Evolutionary conservation across 2,888 invertebrate species (phyloP).

Genomic region (Piscicola geometra): DNA sequence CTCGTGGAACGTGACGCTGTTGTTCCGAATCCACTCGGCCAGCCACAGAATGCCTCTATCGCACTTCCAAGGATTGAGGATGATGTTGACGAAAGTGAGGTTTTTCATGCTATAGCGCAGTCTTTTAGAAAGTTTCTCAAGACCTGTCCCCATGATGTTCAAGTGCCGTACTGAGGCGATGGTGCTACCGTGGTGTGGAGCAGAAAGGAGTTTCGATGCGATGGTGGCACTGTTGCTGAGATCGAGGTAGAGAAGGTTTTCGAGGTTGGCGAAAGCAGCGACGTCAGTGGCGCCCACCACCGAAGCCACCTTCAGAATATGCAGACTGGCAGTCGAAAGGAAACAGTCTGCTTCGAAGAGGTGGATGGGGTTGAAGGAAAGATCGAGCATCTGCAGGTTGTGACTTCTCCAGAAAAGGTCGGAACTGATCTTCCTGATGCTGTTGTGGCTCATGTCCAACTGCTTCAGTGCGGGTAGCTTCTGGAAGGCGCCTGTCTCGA

Average conservation of each 20-base stretch:
- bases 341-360: constrained; percentile 39
- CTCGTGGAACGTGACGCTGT: constrained; percentile 56
- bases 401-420: constrained; percentile 35
- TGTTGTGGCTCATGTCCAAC: constrained; percentile 42
- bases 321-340: constrained; percentile 40
- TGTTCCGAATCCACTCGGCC: constrained; percentile 62
- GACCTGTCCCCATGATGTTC: constrained; percentile 65
- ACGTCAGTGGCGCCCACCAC: constrained; percentile 32
- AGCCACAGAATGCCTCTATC: constrained; percentile 54
- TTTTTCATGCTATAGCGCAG: constrained; percentile 68
- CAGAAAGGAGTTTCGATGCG: constrained; percentile 33
- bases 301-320: constrained; percentile 42
- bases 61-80: constrained; percentile 71
- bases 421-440: constrained; percentile 35
- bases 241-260: constrained; percentile 45
- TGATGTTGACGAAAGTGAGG: constrained; percentile 65
- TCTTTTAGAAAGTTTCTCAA: constrained; percentile 67
- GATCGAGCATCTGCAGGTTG: constrained; percentile 41
- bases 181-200: constrained; percentile 24
- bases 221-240: constrained; percentile 44
- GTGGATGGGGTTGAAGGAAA: constrained; percentile 45
- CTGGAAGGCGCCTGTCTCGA: constrained; percentile 40
- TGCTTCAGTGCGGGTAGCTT: constrained; percentile 38
- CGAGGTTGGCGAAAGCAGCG: constrained; percentile 40
- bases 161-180: constrained; percentile 57